These are phyloP conservation scores for Sericinus montela DNA, from an alignment of 2,888 invertebrate genomes.

Conservation along the genomic window DNA sequence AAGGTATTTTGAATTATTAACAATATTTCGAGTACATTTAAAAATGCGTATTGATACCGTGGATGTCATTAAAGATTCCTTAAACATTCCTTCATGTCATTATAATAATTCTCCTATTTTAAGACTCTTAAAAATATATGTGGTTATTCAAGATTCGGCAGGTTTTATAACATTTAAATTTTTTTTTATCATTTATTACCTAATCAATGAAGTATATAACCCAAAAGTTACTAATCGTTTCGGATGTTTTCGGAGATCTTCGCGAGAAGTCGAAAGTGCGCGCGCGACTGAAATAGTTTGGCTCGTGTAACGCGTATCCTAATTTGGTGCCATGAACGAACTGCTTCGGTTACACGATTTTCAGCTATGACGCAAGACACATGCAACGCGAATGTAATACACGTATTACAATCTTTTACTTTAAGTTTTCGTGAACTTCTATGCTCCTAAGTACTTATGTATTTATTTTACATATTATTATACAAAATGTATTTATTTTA, in stretches of 20 bases:
- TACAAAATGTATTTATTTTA: too few species aligned
- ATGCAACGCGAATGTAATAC: slow-evolving; percentile 17
- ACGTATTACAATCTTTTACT: too few species aligned
- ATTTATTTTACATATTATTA: too few species aligned
- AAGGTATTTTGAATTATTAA: too few species aligned
- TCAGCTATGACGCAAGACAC: slow-evolving; percentile 29
- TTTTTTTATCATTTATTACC: neutral
- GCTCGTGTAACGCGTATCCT: slow-evolving; percentile 64
- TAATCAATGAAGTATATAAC: too few species aligned
- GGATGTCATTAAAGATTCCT: slow-evolving; percentile 30
- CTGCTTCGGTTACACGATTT: slow-evolving; percentile 57
- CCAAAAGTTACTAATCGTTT: slow-evolving; percentile 29
- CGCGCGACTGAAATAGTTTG: slow-evolving; percentile 69
- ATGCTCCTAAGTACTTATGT: too few species aligned
- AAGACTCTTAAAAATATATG: too few species aligned
- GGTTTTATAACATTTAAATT: too few species aligned
- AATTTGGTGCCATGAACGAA: slow-evolving; percentile 77
- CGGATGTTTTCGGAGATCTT: slow-evolving; percentile 37
- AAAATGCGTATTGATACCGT: slow-evolving; percentile 56
- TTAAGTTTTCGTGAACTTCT: too few species aligned
- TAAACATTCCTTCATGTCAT: neutral
- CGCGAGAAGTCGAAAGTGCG: slow-evolving; percentile 47
- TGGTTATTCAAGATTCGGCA: too few species aligned
- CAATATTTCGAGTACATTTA: slow-evolving; percentile 19
- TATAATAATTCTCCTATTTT: neutral